Evolutionary conservation across 2,888 invertebrate species (phyloP), one percentile per base, ranked within the genome.

Genomic region (Callimorpha dominula): DNA sequence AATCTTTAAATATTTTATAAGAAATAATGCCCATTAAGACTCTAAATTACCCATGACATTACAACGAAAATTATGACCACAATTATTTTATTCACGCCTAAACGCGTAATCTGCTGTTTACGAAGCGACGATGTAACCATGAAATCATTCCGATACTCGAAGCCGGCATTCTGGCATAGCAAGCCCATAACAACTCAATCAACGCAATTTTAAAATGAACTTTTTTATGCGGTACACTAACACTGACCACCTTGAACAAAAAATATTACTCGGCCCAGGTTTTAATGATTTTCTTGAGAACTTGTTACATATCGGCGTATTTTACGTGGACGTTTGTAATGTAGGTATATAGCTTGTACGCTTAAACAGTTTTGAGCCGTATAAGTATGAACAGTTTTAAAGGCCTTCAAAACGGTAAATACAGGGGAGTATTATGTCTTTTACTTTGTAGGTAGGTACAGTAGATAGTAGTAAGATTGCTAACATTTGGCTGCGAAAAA

Each of bases 161-260:
- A 85, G 84, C 86, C 86, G 57, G 68, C 68, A 69, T 50, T 63
- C 67, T 14, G 69, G 40, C 68, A 40, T 82, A 85, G 84, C 86
- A 86, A 86, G 79, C 87, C 86, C 90, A 90, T 93, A 93, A 94
- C 94, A 94, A 93, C 94, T 94, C 94, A 94, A 94, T 94, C 94
- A 94, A 92, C 91, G 92, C 91, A 91, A 90, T 92, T 93, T 93
- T 91, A 91, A 93, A 92, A 93, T 92, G 91, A 93, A 90, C 90
- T 93, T 92, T 93, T 84, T 85, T 83, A 78, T 79, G 87, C 87
- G 89, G 89, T 84, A 87, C 87, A 88, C 87, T 88, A 88, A 88
- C 87, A 87, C 84, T 87, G 87, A 86, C 87, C 87, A 88, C 86
- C 82, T 86, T 87, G 88, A 83, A 86, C 90, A 94, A 94, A 93